Evolutionary conservation across 2,113 vertebrate genomes (phyloP), one percentile per base, ranked within the genome.

Genomic region (Xiphias gladius): DNA sequence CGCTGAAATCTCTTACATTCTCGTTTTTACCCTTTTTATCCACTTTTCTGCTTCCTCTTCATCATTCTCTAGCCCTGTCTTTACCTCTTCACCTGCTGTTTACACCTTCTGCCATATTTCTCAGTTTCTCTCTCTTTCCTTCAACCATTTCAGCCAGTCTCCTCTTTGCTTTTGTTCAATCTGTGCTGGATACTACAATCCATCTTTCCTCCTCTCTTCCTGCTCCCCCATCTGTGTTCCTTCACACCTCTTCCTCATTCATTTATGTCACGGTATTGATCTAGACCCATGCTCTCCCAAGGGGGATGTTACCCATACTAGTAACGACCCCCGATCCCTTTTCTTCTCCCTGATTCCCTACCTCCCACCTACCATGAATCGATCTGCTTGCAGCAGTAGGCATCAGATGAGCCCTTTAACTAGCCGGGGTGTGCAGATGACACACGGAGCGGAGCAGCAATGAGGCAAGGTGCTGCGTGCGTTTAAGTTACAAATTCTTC

Each of bases 221-320:
- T 61, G 3, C 75, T 59, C 48, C 64, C 37, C 43, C 55, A 39
- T 58, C 76, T 78, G 58, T 61, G 26, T 54, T 65, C 62, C 24
- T 50, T 82, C 55, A 68, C 71, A 74, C 69, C 83, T 88, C 73
- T 37, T 62, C 63, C 63, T 67, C 69, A 52, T 58, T 87, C 74
- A 69, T 88, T 74, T 61, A 73, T 83, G 54, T 84, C 69, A 79
- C 10, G 57, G 62, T 32, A 86, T 85, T 77, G 91, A 91, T 90
- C 77, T 41, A 28, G 68, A 76, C 41, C 52, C 14, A 54, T n/a
- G 58, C 66, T 78, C 62, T 72, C 62, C 68, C 10, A 1, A 41
- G 66, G 78, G 37, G n/a, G 69, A 41, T 83, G 71, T 78, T 80
- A 68, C 72, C 87, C 68, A 65, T 59, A 37, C 48, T 35, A 48